Evolutionary conservation across 2,888 invertebrate genomes (phyloP).

Genomic region (Philereme transversata): DNA sequence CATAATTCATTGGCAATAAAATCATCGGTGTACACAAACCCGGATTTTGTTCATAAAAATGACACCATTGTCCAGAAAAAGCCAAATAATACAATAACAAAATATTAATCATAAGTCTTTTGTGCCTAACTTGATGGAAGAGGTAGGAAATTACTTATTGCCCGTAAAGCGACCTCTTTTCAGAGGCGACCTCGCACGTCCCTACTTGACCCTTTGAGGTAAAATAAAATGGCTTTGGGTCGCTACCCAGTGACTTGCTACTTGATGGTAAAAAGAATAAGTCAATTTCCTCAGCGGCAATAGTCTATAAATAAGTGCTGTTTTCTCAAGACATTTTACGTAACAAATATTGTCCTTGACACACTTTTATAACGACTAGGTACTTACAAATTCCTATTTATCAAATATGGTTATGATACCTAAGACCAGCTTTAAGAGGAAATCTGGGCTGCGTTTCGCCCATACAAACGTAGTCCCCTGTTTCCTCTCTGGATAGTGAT

Average conservation of each 20-base stretch:
- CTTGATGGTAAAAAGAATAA: conserved; percentile 39
- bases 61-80: conserved; percentile 9
- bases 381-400: not conserved
- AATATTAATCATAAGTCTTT: conserved; percentile 51
- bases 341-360: conserved; percentile 1
- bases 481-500: too few species aligned
- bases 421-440: too few species aligned
- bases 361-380: not conserved
- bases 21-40: too few species aligned
- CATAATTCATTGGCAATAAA: too few species aligned
- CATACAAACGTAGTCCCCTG: too few species aligned
- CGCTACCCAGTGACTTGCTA: conserved; percentile 33
- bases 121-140: conserved; percentile 43
- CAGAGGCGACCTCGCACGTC: conserved; percentile 46
- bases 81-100: conserved; percentile 36
- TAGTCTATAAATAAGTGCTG: conserved; percentile 5
- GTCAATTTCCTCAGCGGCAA: conserved; percentile 33
- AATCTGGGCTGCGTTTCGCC: too few species aligned
- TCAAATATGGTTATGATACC: too few species aligned
- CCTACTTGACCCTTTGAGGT: conserved; percentile 53
- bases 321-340: conserved; percentile 2
- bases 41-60: conserved; percentile 15
- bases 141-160: conserved; percentile 55
- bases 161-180: conserved; percentile 51
- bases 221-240: conserved; percentile 38